phyloP scores from a whole-genome alignment of 2,797 vertebrate genomes.

The Anomalospiza imberbis region DNA sequence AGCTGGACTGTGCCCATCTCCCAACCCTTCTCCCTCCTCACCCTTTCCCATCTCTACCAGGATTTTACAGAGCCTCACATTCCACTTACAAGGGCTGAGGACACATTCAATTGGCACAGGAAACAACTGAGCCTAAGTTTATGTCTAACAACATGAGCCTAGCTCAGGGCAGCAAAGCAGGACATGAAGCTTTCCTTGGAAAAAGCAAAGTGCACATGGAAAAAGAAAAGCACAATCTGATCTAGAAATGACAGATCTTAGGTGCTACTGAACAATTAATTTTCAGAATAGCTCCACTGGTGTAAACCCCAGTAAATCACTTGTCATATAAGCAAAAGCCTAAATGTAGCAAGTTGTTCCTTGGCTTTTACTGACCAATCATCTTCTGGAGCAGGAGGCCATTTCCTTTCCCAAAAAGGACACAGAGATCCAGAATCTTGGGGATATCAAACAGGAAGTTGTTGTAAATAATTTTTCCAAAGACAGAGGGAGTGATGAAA shows the following conservation, averaged over 20 bases:
- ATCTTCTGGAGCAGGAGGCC: constrained; percentile 88
- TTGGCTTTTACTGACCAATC: constrained; percentile 80
- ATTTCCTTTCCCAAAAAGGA: constrained; percentile 95
- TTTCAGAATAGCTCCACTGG: background rate
- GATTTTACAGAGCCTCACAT: background rate
- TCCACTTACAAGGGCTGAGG: background rate
- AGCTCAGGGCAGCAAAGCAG: background rate
- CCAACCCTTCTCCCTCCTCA: background rate
- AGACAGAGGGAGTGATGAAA: constrained; percentile 88
- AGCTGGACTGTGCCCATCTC: background rate
- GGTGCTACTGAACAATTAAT: background rate
- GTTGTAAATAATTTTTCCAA: constrained; percentile 94
- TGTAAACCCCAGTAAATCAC: background rate
- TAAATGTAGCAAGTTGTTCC: background rate
- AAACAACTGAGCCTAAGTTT: background rate
- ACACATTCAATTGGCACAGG: background rate
- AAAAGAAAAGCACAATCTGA: background rate
- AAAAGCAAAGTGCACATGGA: background rate
- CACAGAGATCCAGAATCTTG: constrained; percentile 95
- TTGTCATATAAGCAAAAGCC: background rate
- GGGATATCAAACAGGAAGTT: constrained; percentile 98
- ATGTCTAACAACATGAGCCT: fast-evolving
- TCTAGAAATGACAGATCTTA: background rate
- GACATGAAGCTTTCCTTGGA: background rate
- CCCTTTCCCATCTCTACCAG: background rate